phyloP scores from a whole-genome alignment of 2,888 invertebrate species.

The Cantharis rufa region DNA sequence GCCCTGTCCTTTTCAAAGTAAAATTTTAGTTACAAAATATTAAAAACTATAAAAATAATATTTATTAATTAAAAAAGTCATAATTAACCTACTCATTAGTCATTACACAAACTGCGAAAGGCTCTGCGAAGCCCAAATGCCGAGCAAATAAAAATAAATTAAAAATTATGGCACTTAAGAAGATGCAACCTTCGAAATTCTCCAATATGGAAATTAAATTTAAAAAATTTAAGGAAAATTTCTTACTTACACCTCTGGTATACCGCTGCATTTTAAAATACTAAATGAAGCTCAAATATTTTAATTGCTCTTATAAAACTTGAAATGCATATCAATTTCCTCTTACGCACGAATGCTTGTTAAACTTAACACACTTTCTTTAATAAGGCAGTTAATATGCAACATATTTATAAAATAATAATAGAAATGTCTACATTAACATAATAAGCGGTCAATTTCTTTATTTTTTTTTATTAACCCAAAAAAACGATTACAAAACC shows the following conservation, averaged over 20 bases:
- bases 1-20: no score
- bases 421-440: background rate
- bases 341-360: background rate
- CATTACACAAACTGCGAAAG: no score
- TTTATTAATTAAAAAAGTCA: no score
- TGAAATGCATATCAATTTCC: slow-evolving; percentile 1
- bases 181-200: no score
- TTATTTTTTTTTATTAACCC: background rate
- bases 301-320: background rate
- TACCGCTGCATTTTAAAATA: background rate
- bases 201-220: no score
- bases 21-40: no score
- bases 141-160: no score
- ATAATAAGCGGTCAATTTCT: background rate
- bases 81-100: no score
- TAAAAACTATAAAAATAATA: no score
- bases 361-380: slow-evolving; percentile 2
- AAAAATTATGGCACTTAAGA: no score
- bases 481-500: background rate
- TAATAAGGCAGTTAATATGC: slow-evolving; percentile 4
- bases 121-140: no score
- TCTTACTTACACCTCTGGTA: background rate
- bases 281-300: background rate
- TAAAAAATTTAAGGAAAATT: no score
- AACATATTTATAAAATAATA: background rate